Base-by-base conservation (phyloP, 1,140 invertebrate genomes). In the Drosophila takahashii region DNA sequence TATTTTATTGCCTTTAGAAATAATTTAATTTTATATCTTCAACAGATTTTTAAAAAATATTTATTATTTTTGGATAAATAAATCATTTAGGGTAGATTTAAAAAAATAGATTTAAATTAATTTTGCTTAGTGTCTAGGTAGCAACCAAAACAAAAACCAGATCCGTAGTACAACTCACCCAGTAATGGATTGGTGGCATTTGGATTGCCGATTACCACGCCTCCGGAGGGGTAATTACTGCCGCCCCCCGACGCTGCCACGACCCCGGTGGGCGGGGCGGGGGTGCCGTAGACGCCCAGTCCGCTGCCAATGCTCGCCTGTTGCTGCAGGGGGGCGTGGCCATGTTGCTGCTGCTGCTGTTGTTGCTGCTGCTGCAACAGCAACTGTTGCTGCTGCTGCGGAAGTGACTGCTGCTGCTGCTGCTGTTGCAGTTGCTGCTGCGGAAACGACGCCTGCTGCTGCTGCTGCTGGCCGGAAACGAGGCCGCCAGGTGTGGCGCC, bases 131-230 rank as follows among this genome's bases (percentile, higher is more conserved):
- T 65, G 29, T 8, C 8, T 8, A 18, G 3, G 3, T 36, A 3
- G 4, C 0, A 1, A 47, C 37, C 1, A 39, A 1, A 47, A 42
- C 1, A 39, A 59, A 60, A 44, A 16, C n/a, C 13, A 39, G 6
- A 58, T 47, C 13, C 32, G 18, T 52, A 36, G 61, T 52, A 47
- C 11, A 51, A 89, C 89, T 91, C 53, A 91, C 89, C 89, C 61
- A 91, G 81, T 75, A 91, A 89, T 75, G 89, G 89, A 90, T 90
- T 90, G 61, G 83, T 81, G 56, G 89, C 83, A 85, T 90, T 90
- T 27, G 89, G 89, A 81, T 91, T 91, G 58, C 89, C 89, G 71
- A 91, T 91, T 62, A 91, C 89, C 7, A 91, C 89, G 34, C 89
- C 89, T 36, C 89, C 89, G 32, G 77, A 71, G 13, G 89, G 87